A percentile compares a stretch with the other conserved stretches of the same genome.
Evolutionary conservation across 1,140 invertebrate genomes (phyloP).

Genomic region (Tetramorium simillimum): DNA sequence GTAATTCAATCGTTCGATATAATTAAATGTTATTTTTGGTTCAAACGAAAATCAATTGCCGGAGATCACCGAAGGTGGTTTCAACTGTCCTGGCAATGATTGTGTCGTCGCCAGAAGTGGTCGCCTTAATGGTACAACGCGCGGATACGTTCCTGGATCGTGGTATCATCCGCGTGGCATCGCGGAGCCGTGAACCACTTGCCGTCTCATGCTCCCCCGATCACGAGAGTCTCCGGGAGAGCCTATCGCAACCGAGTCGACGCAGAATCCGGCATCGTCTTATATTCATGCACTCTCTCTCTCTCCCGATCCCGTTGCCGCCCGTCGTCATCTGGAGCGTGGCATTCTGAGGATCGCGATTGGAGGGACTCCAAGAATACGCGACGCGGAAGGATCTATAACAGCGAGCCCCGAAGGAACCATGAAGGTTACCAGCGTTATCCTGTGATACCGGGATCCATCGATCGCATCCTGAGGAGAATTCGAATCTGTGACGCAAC

Average conservation of each 20-base stretch:
- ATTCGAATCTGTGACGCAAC: constrained; percentile 4
- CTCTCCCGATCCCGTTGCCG: not conserved
- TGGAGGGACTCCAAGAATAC: not conserved
- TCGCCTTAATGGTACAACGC: not conserved
- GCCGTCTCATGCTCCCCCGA: constrained; percentile 64
- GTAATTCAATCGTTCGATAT: too few species aligned
- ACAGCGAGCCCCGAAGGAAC: not conserved
- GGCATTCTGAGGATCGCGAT: not conserved
- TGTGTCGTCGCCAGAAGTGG: not conserved
- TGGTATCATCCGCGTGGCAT: not conserved
- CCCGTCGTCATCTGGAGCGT: not conserved
- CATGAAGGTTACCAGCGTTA: not conserved
- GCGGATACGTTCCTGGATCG: not conserved
- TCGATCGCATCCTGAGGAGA: constrained; percentile 11
- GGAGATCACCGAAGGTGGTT: not conserved
- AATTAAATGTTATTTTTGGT: not conserved
- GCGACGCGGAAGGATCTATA: not conserved
- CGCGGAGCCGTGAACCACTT: constrained; percentile 13
- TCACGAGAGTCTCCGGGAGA: constrained; percentile 75
- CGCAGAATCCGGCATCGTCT: not conserved
- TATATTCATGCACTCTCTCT: constrained; percentile 29
- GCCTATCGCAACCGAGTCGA: constrained; percentile 75
- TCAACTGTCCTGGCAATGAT: not conserved
- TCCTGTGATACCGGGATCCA: not conserved
- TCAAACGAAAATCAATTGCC: not conserved